These are phyloP conservation scores for Periophthalmus modestus DNA, from an alignment of 2,113 vertebrate species.

Conservation along the genomic window DNA sequence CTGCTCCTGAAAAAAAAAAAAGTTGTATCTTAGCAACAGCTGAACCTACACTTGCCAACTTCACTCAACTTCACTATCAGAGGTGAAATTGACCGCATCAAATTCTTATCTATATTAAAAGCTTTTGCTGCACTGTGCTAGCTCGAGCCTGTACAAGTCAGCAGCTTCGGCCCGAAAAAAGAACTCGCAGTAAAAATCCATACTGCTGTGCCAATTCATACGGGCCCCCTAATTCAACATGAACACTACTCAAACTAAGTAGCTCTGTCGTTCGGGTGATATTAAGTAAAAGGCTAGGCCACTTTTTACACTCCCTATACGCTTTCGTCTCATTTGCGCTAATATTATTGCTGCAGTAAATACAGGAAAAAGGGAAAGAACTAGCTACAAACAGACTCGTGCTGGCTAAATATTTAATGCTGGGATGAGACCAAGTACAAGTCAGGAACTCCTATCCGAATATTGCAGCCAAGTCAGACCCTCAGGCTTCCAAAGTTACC, in stretches of 20 bases:
- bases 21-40: neutral
- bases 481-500: neutral
- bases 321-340: constrained; percentile 26
- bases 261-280: constrained; percentile 1
- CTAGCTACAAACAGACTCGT: neutral
- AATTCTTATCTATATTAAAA: constrained; percentile 13
- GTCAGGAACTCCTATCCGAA: constrained; percentile 13
- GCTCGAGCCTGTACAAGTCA: constrained; percentile 16
- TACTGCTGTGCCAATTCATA: constrained; percentile 8
- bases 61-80: constrained; percentile 1
- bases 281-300: constrained; percentile 13
- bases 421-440: constrained; percentile 6
- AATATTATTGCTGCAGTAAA: constrained; percentile 23
- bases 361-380: constrained; percentile 9
- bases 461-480: constrained; percentile 5
- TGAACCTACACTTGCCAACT: neutral
- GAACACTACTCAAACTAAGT: constrained; percentile 19
- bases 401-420: neutral
- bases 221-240: constrained; percentile 4
- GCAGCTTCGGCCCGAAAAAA: neutral
- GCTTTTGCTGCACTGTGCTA: constrained; percentile 24
- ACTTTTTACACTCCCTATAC: neutral
- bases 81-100: constrained; percentile 4
- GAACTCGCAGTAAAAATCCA: constrained; percentile 7
- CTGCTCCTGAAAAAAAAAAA: neutral